Percentiles rank a stretch among this genome's conserved stretches.
Evolutionary conservation across 2,113 vertebrate genomes (phyloP).

Genomic region (Eretmochelys imbricata): DNA sequence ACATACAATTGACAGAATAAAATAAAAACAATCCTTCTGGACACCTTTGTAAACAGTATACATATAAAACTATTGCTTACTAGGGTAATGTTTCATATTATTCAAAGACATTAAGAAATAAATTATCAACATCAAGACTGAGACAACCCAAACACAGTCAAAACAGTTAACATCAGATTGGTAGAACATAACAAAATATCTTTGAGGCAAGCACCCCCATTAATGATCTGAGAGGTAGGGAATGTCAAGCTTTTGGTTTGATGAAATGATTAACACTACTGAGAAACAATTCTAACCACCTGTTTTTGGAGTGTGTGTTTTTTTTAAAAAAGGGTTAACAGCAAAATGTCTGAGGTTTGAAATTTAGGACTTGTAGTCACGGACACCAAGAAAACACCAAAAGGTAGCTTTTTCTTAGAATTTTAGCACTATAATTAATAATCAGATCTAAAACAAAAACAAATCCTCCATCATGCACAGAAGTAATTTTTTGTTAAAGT

Average conservation of each 20-base stretch:
- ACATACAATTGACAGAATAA: constrained; percentile 35
- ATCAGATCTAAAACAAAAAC: neutral
- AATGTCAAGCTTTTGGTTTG: neutral
- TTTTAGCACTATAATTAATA: neutral
- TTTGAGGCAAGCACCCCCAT: neutral
- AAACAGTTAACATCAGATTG: neutral
- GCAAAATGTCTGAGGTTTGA: neutral
- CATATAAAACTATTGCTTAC: constrained; percentile 25
- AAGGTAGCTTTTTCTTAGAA: neutral
- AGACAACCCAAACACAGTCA: neutral
- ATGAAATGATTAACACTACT: neutral
- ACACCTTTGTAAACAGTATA: constrained; percentile 30
- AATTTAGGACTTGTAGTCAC: neutral
- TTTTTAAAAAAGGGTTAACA: neutral
- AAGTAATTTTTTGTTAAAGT: neutral
- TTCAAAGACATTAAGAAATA: constrained; percentile 12
- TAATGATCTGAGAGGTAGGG: neutral
- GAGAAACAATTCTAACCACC: neutral
- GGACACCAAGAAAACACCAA: neutral
- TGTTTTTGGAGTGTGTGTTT: neutral
- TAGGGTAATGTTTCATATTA: neutral
- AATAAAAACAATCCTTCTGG: constrained; percentile 22
- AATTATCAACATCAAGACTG: neutral
- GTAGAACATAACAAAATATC: neutral
- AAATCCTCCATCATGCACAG: neutral